Conservation (phyloP, 2,888 invertebrate genomes). For the Nemurella pictetii region DNA sequence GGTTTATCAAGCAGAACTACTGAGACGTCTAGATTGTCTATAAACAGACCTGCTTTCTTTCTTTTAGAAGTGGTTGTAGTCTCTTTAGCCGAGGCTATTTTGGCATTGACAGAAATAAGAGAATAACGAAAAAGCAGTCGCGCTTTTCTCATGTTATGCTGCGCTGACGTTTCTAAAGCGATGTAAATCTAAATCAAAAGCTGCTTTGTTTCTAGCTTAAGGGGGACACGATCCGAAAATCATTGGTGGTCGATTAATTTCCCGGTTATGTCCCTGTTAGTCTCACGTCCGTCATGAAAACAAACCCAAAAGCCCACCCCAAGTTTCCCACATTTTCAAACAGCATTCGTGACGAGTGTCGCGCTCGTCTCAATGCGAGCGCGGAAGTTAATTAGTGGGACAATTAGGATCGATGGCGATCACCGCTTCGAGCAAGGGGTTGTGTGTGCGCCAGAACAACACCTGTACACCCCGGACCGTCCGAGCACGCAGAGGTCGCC, state of each 20-base stretch:
- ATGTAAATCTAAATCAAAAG: no score
- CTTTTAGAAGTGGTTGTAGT: no score
- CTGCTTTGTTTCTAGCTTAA: no score
- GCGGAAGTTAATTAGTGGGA: not conserved
- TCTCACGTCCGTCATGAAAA: not conserved
- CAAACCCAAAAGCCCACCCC: not conserved
- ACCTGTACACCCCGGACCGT: not conserved
- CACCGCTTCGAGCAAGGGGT: not conserved
- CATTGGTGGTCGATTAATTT: no score
- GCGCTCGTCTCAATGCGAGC: not conserved
- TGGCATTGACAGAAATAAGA: no score
- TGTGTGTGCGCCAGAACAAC: not conserved
- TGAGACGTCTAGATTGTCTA: not conserved
- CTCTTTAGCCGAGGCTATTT: no score
- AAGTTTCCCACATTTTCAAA: not conserved
- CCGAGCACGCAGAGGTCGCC: not conserved
- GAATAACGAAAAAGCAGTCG: no score
- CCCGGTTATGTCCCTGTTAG: no score
- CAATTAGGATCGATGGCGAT: not conserved
- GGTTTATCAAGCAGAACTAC: not conserved
- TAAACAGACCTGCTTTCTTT: not conserved
- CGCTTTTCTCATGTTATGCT: no score
- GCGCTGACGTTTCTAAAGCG: no score
- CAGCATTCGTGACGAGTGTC: not conserved
- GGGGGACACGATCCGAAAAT: no score